phyloP scores from a whole-genome alignment of 2,113 vertebrate species.

The Alouatta palliata region DNA sequence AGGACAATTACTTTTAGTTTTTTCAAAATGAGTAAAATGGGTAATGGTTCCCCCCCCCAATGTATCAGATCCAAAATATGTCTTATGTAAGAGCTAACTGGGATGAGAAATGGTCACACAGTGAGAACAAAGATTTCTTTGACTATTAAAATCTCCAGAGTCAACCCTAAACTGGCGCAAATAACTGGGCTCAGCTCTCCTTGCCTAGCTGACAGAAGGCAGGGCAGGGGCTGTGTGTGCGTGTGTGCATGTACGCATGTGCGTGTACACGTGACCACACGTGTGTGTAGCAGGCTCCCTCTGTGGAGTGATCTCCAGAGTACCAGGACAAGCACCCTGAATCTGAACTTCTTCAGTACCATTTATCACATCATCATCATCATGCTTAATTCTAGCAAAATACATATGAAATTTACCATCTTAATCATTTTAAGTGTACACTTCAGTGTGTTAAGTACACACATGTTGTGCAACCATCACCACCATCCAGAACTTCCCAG shows the following conservation, averaged over 20 bases:
- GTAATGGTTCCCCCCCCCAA: background rate
- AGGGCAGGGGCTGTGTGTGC: background rate
- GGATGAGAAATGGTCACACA: constrained; percentile 7
- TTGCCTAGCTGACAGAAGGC: background rate
- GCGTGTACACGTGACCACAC: no score
- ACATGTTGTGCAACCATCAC: background rate
- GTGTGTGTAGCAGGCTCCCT: background rate
- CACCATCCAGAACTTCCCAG: background rate
- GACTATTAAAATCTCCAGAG: constrained; percentile 32
- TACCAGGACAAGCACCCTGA: background rate
- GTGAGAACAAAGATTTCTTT: constrained; percentile 56
- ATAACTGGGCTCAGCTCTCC: background rate
- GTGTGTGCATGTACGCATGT: rapidly evolving
- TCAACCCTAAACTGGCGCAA: background rate
- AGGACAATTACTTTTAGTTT: constrained; percentile 69
- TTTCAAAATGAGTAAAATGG: constrained; percentile 62
- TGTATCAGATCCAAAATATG: constrained; percentile 49
- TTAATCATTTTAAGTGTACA: background rate
- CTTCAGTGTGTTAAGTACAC: background rate
- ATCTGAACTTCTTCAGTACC: background rate
- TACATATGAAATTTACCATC: background rate
- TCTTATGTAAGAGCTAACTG: constrained; percentile 46
- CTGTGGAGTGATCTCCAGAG: background rate
- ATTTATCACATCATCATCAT: no score
- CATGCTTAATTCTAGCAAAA: background rate